Evolutionary conservation across 2,797 vertebrate genomes (phyloP).

Genomic region (Lates japonicus): DNA sequence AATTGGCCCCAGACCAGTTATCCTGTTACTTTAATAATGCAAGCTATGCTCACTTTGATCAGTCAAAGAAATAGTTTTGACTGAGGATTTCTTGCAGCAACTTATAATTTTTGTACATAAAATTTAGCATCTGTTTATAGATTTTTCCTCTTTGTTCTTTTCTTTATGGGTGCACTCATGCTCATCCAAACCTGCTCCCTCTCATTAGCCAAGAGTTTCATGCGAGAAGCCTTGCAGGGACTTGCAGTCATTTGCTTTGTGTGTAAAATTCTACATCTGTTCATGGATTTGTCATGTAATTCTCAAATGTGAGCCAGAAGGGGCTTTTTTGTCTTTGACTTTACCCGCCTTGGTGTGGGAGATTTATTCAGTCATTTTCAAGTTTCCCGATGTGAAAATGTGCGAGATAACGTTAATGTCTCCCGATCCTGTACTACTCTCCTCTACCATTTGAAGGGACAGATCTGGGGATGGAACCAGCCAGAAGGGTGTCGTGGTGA

Average conservation of each 20-base stretch:
- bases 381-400: slow-evolving; percentile 51
- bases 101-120: slow-evolving; percentile 69
- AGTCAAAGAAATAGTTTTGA: slow-evolving; percentile 54
- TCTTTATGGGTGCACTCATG: slow-evolving; percentile 50
- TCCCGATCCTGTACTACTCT: slow-evolving; percentile 40
- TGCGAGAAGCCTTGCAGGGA: slow-evolving; percentile 61
- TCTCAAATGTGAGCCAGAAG: slow-evolving; percentile 59
- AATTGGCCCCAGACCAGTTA: slow-evolving; percentile 31
- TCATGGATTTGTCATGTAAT: slow-evolving; percentile 71
- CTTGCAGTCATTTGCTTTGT: slow-evolving; percentile 60
- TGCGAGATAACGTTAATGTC: slow-evolving; percentile 59
- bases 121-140: slow-evolving; percentile 77
- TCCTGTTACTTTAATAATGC: slow-evolving; percentile 27
- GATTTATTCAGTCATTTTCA: slow-evolving; percentile 53
- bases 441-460: slow-evolving; percentile 55
- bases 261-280: slow-evolving; percentile 67
- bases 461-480: slow-evolving; percentile 62
- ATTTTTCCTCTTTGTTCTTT: slow-evolving; percentile 51
- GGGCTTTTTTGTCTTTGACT: slow-evolving; percentile 40
- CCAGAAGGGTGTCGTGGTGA: slow-evolving; percentile 72
- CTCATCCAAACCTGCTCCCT: slow-evolving; percentile 57
- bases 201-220: slow-evolving; percentile 65
- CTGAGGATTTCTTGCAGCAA: slow-evolving; percentile 56
- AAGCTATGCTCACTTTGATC: slow-evolving; percentile 63
- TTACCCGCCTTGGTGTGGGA: slow-evolving; percentile 10